Evolutionary conservation across 2,888 invertebrate species (phyloP).

Genomic region (Spodoptera picta): DNA sequence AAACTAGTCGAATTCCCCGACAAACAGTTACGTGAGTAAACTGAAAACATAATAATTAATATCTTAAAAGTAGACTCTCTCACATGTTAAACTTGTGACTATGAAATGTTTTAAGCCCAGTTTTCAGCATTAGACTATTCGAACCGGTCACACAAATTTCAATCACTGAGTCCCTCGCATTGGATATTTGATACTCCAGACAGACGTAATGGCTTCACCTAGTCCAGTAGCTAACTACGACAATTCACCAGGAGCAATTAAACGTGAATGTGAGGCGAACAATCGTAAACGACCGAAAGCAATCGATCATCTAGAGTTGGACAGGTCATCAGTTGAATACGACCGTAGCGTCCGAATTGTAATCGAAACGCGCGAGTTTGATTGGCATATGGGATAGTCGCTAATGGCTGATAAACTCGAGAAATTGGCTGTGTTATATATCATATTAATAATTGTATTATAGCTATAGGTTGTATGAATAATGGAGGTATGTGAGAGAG

Average conservation of each 20-base stretch:
- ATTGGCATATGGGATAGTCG: conserved; percentile 51
- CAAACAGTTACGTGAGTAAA: no score
- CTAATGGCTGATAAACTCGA: conserved; percentile 45
- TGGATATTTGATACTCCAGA: no score
- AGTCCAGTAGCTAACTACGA: conserved; percentile 11
- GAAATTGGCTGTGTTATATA: conserved; percentile 12
- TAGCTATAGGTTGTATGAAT: not conserved
- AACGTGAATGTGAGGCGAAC: conserved; percentile 55
- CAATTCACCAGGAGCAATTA: conserved; percentile 55
- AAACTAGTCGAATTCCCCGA: no score
- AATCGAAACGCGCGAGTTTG: conserved; percentile 53
- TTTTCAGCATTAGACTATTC: no score
- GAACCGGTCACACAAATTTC: no score
- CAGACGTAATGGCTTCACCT: not conserved
- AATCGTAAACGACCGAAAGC: conserved; percentile 51
- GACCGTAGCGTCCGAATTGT: conserved; percentile 45
- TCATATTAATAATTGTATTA: not conserved
- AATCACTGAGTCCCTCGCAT: no score
- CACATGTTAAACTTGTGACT: no score
- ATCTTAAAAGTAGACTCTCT: no score
- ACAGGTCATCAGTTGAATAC: conserved; percentile 58
- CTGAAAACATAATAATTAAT: no score
- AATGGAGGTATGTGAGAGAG: not conserved
- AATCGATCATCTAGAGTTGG: conserved; percentile 55
- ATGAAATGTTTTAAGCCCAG: no score